Evolutionary conservation across 2,113 vertebrate genomes (phyloP).

Genomic region (Diadophis punctatus): DNA sequence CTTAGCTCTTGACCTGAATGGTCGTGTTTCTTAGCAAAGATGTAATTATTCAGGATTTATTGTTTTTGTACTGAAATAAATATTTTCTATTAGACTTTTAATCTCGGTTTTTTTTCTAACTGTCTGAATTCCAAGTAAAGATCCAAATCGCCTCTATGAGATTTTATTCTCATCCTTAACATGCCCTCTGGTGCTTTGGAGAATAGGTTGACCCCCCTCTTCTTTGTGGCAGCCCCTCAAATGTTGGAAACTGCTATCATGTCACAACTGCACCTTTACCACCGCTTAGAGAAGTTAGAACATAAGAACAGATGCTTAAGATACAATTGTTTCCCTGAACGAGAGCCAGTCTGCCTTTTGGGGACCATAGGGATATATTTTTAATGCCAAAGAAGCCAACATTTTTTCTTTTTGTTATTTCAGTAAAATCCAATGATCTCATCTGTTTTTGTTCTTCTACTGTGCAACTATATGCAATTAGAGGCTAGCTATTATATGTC

Average conservation of each 20-base stretch:
- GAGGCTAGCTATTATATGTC: slow-evolving; percentile 13
- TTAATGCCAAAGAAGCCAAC: slow-evolving; percentile 19
- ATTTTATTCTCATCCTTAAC: too few relatives aligned
- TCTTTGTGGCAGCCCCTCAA: background rate
- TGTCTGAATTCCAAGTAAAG: too few relatives aligned
- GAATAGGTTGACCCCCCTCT: background rate
- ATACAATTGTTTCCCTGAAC: background rate
- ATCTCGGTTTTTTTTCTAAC: too few relatives aligned
- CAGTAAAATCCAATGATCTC: slow-evolving; percentile 1
- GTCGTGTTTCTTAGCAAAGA: too few relatives aligned
- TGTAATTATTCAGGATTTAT: too few relatives aligned
- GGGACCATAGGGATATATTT: background rate
- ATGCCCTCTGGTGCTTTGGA: background rate
- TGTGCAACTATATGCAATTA: slow-evolving; percentile 5
- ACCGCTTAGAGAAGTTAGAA: background rate
- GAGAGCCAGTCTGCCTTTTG: background rate
- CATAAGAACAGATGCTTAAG: background rate
- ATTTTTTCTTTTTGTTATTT: background rate
- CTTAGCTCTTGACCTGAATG: too few relatives aligned
- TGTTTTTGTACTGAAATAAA: too few relatives aligned
- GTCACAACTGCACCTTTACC: background rate
- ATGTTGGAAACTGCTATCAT: background rate
- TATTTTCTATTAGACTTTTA: too few relatives aligned
- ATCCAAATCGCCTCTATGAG: too few relatives aligned
- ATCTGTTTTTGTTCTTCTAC: slow-evolving; percentile 29